These are phyloP conservation scores for Eolophus roseicapilla DNA, from an alignment of 2,113 vertebrate species.

Conservation along the genomic window DNA sequence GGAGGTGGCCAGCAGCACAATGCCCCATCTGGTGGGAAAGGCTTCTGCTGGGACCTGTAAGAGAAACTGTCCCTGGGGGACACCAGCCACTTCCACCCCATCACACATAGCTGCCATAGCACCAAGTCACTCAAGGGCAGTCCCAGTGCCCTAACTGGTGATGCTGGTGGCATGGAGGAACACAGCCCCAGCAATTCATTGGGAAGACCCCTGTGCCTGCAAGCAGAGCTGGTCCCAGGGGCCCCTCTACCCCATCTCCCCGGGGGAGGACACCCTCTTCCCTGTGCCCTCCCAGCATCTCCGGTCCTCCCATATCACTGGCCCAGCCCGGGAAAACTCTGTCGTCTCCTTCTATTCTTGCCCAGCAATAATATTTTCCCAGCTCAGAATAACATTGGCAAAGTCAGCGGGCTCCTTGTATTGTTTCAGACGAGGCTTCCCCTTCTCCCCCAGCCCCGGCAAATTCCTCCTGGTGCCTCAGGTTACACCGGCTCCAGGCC, in stretches of 20 bases:
- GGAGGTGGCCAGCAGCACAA: rapidly evolving
- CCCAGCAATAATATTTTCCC: slow-evolving; percentile 60
- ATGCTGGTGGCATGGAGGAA: background rate
- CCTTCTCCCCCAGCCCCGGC: background rate
- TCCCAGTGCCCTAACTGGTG: background rate
- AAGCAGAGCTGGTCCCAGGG: background rate
- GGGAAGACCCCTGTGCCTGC: background rate
- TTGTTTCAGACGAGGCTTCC: slow-evolving; percentile 49
- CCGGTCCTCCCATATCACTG: rapidly evolving
- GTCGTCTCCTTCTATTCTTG: slow-evolving; percentile 53
- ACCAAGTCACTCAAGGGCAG: background rate
- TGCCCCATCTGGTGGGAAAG: background rate
- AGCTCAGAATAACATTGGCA: slow-evolving; percentile 47
- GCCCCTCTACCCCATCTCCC: background rate
- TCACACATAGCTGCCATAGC: background rate
- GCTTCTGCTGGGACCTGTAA: background rate
- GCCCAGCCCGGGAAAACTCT: background rate
- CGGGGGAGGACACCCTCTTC: background rate
- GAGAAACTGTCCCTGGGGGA: too few species aligned
- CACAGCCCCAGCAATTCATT: rapidly evolving
- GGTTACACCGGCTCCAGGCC: background rate
- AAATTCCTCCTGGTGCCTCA: background rate
- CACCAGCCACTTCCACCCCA: background rate
- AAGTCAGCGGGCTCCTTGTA: background rate
- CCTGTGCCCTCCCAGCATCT: background rate